A percentile compares a stretch with the other conserved stretches of the same genome.
Evolutionary conservation across 2,888 invertebrate species (phyloP).

Genomic region (Amiota communis): DNA sequence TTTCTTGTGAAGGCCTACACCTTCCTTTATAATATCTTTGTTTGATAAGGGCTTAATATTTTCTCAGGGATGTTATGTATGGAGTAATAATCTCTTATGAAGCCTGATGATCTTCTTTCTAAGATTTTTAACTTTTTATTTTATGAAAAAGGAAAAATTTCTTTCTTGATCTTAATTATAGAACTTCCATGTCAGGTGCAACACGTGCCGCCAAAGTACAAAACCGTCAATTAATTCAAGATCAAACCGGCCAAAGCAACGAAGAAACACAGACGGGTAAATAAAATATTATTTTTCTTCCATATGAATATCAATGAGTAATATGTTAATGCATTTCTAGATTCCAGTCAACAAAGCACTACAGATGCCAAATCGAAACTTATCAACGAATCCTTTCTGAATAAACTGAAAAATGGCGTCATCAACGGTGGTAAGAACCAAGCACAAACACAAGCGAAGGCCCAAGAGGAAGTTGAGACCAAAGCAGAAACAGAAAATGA

Average conservation of each 20-base stretch:
- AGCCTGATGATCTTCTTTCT: too few relatives aligned
- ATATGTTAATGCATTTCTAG: background rate
- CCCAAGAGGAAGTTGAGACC: constrained; percentile 24
- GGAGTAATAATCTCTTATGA: too few relatives aligned
- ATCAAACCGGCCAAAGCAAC: constrained; percentile 68
- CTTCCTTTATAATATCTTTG: too few relatives aligned
- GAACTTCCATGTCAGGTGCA: constrained; percentile 71
- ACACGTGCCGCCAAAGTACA: constrained; percentile 70
- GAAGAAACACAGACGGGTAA: constrained; percentile 50
- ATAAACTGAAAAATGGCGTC: constrained; percentile 47
- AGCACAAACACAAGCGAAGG: constrained; percentile 51
- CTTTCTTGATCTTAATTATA: constrained; percentile 34
- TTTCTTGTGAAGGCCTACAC: too few relatives aligned
- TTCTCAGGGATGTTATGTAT: too few relatives aligned
- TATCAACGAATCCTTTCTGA: constrained; percentile 55
- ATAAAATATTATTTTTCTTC: constrained; percentile 8
- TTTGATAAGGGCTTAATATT: too few relatives aligned
- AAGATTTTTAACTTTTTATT: background rate
- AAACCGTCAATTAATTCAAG: constrained; percentile 72
- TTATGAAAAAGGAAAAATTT: background rate
- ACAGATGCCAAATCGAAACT: constrained; percentile 51
- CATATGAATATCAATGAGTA: background rate
- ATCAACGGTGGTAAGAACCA: constrained; percentile 43
- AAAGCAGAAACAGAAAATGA: constrained; percentile 42
- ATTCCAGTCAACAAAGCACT: constrained; percentile 27